These are phyloP conservation scores for Drosophila picticornis DNA, from an alignment of 2,888 invertebrate genomes.

Conservation along the genomic window DNA sequence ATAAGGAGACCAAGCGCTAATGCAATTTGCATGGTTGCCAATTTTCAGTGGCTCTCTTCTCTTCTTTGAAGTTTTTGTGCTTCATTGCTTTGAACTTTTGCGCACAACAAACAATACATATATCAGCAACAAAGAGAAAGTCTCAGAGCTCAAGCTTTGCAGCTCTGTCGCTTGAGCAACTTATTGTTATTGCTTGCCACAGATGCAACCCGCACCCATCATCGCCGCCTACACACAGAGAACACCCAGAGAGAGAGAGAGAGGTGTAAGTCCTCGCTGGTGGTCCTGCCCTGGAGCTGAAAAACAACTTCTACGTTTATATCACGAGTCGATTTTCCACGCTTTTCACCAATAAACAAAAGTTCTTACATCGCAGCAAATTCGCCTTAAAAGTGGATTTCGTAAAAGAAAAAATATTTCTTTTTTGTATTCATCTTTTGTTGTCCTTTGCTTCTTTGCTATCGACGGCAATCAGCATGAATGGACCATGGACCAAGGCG, in stretches of 20 bases:
- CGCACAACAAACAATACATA: conserved; percentile 32
- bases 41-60: conserved; percentile 50
- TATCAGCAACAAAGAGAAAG: conserved; percentile 75
- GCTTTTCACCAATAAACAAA: conserved; percentile 63
- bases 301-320: conserved; percentile 49
- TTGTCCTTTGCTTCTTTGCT: conserved; percentile 42
- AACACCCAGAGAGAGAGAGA: conserved; percentile 18
- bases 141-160: conserved; percentile 58
- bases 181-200: conserved; percentile 52
- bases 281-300: conserved; percentile 43
- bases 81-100: conserved; percentile 79
- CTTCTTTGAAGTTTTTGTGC: conserved; percentile 60
- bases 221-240: conserved; percentile 39
- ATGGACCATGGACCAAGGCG: conserved; percentile 52
- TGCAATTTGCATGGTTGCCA: conserved; percentile 59
- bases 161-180: conserved; percentile 37
- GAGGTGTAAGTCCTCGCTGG: conserved; percentile 37
- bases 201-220: conserved; percentile 44
- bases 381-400: conserved; percentile 28
- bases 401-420: conserved; percentile 9
- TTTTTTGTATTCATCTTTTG: conserved; percentile 38
- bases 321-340: conserved; percentile 50
- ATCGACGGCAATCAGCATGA: conserved; percentile 74
- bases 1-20: conserved; percentile 14
- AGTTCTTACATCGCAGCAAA: conserved; percentile 63